Percentiles rank a stretch among this genome's conserved stretches.
Conservation (phyloP, 2,888 invertebrate species). For the Camponotus fellah region DNA sequence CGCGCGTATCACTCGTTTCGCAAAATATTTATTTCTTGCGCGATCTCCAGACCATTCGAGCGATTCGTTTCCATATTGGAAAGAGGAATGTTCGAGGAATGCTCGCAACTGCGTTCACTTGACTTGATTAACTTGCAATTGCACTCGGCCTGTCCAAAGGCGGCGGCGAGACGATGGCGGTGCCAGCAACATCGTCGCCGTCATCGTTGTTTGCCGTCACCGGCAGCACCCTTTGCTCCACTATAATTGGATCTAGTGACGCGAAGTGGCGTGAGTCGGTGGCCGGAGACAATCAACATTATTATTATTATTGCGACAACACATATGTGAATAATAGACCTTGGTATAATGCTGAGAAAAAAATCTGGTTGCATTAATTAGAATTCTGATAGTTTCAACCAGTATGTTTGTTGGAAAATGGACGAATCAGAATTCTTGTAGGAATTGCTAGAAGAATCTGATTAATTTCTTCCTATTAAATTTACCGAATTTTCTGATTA, state of each 20-base stretch:
- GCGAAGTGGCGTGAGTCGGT: slow-evolving; percentile 75
- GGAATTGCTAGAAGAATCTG: too few species aligned
- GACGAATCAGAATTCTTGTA: too few species aligned
- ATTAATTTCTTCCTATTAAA: too few species aligned
- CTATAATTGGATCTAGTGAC: slow-evolving; percentile 75
- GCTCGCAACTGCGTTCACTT: neutral
- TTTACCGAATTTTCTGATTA: too few species aligned
- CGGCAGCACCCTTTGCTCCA: slow-evolving; percentile 60
- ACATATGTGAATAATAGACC: slow-evolving; percentile 70
- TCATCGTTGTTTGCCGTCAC: slow-evolving; percentile 21
- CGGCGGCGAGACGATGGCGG: neutral
- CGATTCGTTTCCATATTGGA: neutral
- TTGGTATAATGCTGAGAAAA: slow-evolving; percentile 59
- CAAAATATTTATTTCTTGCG: neutral
- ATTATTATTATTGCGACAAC: slow-evolving; percentile 77
- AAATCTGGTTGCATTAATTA: too few species aligned
- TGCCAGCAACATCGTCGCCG: neutral
- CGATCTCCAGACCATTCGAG: neutral
- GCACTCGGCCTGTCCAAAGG: neutral
- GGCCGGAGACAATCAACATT: slow-evolving; percentile 78
- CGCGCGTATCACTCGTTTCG: neutral
- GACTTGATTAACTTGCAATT: slow-evolving; percentile 23
- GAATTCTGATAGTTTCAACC: too few species aligned
- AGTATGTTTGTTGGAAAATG: too few species aligned
- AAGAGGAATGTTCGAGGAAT: neutral